phyloP scores from a whole-genome alignment of 2,113 vertebrate species.

The Labeo catla region DNA sequence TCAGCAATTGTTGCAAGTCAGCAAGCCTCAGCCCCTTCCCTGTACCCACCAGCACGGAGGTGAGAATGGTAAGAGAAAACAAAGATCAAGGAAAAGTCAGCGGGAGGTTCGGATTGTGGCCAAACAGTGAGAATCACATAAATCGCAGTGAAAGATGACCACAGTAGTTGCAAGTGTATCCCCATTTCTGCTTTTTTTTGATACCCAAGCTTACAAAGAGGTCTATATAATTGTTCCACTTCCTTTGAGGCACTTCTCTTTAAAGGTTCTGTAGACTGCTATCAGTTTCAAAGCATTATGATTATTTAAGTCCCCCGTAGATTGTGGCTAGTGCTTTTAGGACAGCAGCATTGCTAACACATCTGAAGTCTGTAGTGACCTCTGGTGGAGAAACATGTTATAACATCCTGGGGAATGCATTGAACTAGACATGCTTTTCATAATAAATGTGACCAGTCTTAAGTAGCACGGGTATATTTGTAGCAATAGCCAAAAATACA shows the following conservation, averaged over 20 bases:
- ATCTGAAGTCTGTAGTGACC: slow-evolving; percentile 62
- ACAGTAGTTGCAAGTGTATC: neutral
- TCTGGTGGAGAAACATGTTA: slow-evolving; percentile 62
- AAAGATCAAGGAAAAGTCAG: slow-evolving; percentile 39
- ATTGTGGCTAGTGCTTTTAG: slow-evolving; percentile 72
- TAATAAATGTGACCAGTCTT: too few species aligned
- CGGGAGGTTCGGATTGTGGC: slow-evolving; percentile 17
- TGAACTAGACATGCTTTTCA: too few species aligned
- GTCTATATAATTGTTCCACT: neutral
- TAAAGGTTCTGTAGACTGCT: slow-evolving; percentile 6
- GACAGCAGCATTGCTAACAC: slow-evolving; percentile 66
- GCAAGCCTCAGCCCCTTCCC: slow-evolving; percentile 85
- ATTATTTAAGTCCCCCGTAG: slow-evolving; percentile 51
- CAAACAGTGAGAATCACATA: neutral
- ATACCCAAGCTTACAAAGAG: neutral
- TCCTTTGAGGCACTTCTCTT: neutral
- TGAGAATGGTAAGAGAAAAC: slow-evolving; percentile 88
- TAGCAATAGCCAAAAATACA: too few species aligned
- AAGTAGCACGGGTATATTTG: too few species aligned
- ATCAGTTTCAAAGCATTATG: slow-evolving; percentile 28
- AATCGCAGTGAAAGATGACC: neutral
- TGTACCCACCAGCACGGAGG: slow-evolving; percentile 92
- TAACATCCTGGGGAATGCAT: neutral
- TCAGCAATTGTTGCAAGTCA: slow-evolving; percentile 95
- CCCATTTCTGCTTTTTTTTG: slow-evolving; percentile 19